Percentiles rank a stretch among this genome's conserved stretches.
Evolutionary conservation across 2,797 vertebrate genomes (phyloP).

Genomic region (Leuciscus waleckii): DNA sequence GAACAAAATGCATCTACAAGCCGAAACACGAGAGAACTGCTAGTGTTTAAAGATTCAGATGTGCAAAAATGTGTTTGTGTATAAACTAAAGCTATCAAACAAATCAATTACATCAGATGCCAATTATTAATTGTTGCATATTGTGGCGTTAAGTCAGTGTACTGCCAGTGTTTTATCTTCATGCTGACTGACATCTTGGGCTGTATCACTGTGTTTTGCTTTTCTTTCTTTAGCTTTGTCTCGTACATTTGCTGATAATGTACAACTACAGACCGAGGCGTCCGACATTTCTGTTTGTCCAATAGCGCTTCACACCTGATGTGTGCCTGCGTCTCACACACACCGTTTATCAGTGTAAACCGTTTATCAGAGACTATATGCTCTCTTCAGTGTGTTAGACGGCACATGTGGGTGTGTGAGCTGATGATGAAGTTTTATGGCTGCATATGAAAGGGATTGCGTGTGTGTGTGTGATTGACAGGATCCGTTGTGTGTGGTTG

Average conservation of each 20-base stretch:
- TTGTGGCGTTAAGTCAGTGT: too few relatives aligned
- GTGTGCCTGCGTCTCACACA: slow-evolving; percentile 26
- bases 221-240: neutral
- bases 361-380: neutral
- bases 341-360: slow-evolving; percentile 44
- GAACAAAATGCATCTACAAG: neutral
- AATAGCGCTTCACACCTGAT: slow-evolving; percentile 45
- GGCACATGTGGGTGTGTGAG: slow-evolving; percentile 9
- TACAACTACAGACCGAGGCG: neutral
- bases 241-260: slow-evolving; percentile 14
- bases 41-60: neutral
- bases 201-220: too few relatives aligned
- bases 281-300: slow-evolving; percentile 6
- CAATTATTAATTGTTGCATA: neutral
- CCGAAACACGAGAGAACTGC: neutral
- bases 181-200: too few relatives aligned
- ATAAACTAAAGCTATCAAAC: neutral
- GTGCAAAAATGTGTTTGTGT: neutral
- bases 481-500: slow-evolving; percentile 53
- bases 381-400: neutral
- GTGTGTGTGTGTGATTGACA: slow-evolving; percentile 44
- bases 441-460: slow-evolving; percentile 8
- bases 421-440: slow-evolving; percentile 23
- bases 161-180: too few relatives aligned
- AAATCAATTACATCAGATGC: neutral